These are phyloP conservation scores for Danio jaintianensis DNA, from an alignment of 2,797 vertebrate species.

Conservation along the genomic window DNA sequence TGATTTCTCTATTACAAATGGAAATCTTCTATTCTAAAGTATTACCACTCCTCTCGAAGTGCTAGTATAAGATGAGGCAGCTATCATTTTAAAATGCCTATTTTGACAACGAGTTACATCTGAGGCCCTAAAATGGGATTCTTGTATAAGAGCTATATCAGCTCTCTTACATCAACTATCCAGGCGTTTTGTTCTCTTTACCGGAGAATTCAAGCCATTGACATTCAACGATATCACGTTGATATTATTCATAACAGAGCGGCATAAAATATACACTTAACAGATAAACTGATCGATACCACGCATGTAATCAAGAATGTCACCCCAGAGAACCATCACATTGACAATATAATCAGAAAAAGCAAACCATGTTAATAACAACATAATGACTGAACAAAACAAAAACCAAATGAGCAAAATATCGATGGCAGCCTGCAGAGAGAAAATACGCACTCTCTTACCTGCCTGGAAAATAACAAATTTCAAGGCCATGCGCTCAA, in stretches of 20 bases:
- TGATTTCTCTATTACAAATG: not conserved
- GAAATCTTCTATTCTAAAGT: not conserved
- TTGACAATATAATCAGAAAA: too few species aligned
- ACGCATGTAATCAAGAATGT: too few species aligned
- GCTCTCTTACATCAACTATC: not conserved
- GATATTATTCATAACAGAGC: not conserved
- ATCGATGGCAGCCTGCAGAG: too few species aligned
- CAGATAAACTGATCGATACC: too few species aligned
- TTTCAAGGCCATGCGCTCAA: too few species aligned
- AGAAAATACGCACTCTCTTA: too few species aligned
- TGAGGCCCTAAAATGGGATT: not conserved
- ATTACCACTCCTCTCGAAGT: not conserved
- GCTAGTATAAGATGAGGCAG: not conserved
- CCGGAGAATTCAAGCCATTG: not conserved
- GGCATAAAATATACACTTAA: too few species aligned
- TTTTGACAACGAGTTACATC: not conserved
- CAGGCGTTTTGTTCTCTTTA: not conserved
- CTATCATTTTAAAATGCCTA: not conserved
- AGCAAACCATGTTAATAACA: too few species aligned
- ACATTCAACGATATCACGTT: not conserved
- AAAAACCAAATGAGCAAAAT: too few species aligned
- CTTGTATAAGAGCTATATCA: not conserved
- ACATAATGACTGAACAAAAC: too few species aligned
- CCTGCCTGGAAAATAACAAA: too few species aligned
- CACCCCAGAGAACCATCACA: too few species aligned